Conservation (phyloP, 2,888 invertebrate genomes). For the Pristionchus japonicus region DNA sequence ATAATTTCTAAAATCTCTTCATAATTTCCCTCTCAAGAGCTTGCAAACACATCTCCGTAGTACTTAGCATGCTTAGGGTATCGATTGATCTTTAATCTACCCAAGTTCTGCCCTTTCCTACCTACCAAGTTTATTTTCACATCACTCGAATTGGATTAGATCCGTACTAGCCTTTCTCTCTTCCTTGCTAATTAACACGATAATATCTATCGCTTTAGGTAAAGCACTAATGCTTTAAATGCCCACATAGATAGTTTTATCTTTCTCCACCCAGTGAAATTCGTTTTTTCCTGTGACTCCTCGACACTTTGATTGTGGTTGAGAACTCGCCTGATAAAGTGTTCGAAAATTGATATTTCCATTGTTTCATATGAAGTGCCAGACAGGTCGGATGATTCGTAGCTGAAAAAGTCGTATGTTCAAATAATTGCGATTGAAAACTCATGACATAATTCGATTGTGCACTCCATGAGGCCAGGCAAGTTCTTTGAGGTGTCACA, state of each 20-base stretch:
- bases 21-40: conserved; percentile 13
- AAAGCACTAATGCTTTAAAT: neutral
- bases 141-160: conserved; percentile 11
- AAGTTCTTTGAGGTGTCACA: neutral
- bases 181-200: conserved; percentile 2
- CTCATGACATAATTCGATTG: neutral
- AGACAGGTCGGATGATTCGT: neutral
- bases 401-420: too few relatives aligned
- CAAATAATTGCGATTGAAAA: neutral
- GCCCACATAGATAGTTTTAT: conserved; percentile 23
- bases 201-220: conserved; percentile 33
- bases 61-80: neutral
- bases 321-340: conserved; percentile 19
- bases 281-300: neutral
- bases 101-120: neutral
- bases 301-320: conserved; percentile 6
- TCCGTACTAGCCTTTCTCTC: neutral
- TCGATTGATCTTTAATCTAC: conserved; percentile 10
- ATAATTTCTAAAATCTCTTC: neutral
- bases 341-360: neutral
- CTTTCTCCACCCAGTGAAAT: conserved; percentile 23
- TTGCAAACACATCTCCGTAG: conserved; percentile 7
- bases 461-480: neutral
- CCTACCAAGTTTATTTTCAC: neutral
- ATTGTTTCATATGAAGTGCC: neutral